Evolutionary conservation across 2,888 invertebrate genomes (phyloP), one percentile per base, ranked within the genome.

Genomic region (Hemithea aestivaria): DNA sequence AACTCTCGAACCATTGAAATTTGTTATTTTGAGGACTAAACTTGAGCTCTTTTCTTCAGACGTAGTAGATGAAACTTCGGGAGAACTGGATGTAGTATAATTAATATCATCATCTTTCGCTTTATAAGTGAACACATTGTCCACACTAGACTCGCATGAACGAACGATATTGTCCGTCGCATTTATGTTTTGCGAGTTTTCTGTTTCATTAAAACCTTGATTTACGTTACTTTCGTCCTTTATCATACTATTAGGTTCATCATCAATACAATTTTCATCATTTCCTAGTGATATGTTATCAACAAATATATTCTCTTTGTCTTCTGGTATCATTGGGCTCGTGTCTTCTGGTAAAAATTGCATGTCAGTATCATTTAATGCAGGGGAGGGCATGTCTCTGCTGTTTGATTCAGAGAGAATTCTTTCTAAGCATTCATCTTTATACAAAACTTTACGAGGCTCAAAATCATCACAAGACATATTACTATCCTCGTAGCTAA

Each of bases 61-160:
- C n/a, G 85, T 87, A 9, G 85, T 87, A 10, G 85, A 85, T 3
- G 85, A 80, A 7, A 87, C 85, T 69, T 87, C 85, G 4, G 85
- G 82, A 3, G 84, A 85, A 56, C 79, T 83, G 29, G 76, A 74
- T 20, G 59, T 56, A 16, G 56, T 56, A 48, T 60, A 66, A 39
- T 48, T 53, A 10, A 41, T 33, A 43, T 49, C 57, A 35, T 64
- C 62, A 29, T 58, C 62, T 42, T 53, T 60, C 27, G 62, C 47
- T 27, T 56, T 58, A 43, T 62, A 67, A 29, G 60, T 50, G 44
- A 71, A 62, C 16, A 66, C 58, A 47, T 66, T 56, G 51, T 76
- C 71, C 30, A 66, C 44, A 45, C 64, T 76, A 2, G 73, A 69
- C 52, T 78, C 76, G 41, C 67, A 70, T n/a, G 73, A 70, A 53